Evolutionary conservation across 2,888 invertebrate genomes (phyloP).

Genomic region (Frankliniella fusca): DNA sequence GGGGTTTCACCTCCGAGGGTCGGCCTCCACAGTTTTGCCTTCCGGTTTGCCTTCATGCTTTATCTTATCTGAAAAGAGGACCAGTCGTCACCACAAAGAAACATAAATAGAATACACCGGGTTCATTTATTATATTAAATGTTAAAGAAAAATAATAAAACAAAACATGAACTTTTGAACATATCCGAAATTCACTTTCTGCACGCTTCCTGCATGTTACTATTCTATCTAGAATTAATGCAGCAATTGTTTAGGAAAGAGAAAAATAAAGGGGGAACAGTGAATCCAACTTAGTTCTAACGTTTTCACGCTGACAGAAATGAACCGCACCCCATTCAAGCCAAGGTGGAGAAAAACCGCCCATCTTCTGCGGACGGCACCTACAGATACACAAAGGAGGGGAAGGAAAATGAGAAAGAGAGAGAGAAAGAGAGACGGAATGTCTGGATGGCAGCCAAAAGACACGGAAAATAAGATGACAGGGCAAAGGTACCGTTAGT

Average conservation of each 20-base stretch:
- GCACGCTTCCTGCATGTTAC: conserved; percentile 14
- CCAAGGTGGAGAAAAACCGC: neutral
- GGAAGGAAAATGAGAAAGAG: too few relatives aligned
- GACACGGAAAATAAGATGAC: conserved; percentile 26
- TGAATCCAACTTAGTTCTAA: too few relatives aligned
- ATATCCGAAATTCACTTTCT: neutral
- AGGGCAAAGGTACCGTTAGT: too few relatives aligned
- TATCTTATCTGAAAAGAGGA: conserved; percentile 29
- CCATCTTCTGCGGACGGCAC: neutral
- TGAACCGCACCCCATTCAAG: neutral
- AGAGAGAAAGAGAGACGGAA: neutral
- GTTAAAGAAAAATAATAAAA: neutral
- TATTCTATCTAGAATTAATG: neutral
- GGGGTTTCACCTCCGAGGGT: conserved; percentile 14
- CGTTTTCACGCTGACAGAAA: neutral
- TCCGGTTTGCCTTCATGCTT: conserved; percentile 7
- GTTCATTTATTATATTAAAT: neutral
- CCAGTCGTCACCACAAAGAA: conserved; percentile 15
- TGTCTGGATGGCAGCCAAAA: neutral
- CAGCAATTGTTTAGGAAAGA: neutral
- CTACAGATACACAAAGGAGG: too few relatives aligned
- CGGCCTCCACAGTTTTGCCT: conserved; percentile 1
- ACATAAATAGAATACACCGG: neutral
- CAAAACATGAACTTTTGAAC: neutral
- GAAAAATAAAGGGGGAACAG: neutral